Conservation (phyloP, 1,140 invertebrate genomes). For the Saccostrea glomerata region DNA sequence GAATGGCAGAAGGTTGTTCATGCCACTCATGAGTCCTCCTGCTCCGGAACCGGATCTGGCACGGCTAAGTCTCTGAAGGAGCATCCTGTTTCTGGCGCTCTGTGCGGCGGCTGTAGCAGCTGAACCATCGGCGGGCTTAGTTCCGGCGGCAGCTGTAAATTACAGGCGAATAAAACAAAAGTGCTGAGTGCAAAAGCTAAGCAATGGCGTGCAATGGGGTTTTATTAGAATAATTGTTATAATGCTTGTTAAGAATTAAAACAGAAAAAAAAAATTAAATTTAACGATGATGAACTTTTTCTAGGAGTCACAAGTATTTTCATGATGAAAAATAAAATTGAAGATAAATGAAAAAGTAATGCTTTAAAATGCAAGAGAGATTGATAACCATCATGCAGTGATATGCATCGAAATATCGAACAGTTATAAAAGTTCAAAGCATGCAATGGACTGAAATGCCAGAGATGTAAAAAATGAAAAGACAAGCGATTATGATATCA, state of each 20-base stretch:
- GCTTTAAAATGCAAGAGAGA: background rate
- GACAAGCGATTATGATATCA: background rate
- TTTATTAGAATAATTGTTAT: background rate
- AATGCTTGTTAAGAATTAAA: too few species aligned
- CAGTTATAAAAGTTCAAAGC: background rate
- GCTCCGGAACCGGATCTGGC: background rate
- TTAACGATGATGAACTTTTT: background rate
- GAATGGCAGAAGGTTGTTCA: background rate
- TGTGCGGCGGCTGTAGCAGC: background rate
- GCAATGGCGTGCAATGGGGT: background rate
- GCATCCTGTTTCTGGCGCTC: conserved; percentile 16
- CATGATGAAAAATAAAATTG: background rate
- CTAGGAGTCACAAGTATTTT: background rate
- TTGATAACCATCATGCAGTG: background rate
- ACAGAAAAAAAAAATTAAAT: too few species aligned
- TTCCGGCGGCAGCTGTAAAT: conserved; percentile 9
- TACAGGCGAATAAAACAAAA: conserved; percentile 15
- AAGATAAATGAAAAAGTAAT: background rate
- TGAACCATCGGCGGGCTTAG: background rate
- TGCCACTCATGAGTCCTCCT: background rate
- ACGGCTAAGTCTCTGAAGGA: background rate
- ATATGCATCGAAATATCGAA: background rate
- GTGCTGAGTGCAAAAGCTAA: conserved; percentile 35
- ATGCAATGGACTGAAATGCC: background rate
- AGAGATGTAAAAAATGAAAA: background rate